phyloP scores from a whole-genome alignment of 2,797 vertebrate genomes.

The Pangasius sanitwongsei region DNA sequence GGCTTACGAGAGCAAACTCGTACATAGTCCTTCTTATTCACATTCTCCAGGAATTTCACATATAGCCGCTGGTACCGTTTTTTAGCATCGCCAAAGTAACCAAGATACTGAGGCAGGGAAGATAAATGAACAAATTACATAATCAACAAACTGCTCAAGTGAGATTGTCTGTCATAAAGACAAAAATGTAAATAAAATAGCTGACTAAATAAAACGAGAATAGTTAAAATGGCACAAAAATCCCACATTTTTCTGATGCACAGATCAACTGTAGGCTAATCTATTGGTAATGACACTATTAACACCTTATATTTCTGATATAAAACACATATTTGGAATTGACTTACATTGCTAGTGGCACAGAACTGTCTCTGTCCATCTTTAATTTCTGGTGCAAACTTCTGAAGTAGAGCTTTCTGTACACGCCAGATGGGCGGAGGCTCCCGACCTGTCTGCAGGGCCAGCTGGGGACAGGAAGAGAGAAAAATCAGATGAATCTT shows the following conservation, averaged over 20 bases:
- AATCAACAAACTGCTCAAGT: background rate
- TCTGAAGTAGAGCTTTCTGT: conserved; percentile 93
- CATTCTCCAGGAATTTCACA: conserved; percentile 92
- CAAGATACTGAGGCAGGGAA: conserved; percentile 80
- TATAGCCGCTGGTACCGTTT: conserved; percentile 91
- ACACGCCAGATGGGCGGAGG: conserved; percentile 94
- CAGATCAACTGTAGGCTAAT: background rate
- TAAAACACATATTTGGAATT: background rate
- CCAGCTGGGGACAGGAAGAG: conserved; percentile 73
- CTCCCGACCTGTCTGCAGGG: conserved; percentile 88
- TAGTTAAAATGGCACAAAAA: background rate
- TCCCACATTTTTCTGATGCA: background rate
- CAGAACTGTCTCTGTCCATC: conserved; percentile 94
- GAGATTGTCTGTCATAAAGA: background rate
- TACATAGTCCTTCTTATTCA: conserved; percentile 94
- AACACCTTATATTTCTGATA: background rate
- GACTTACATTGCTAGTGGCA: conserved; percentile 92
- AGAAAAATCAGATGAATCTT: background rate
- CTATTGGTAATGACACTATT: background rate
- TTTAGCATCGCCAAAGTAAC: conserved; percentile 91
- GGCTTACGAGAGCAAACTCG: conserved; percentile 88
- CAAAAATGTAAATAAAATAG: background rate
- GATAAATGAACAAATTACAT: background rate
- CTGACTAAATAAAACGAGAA: background rate
- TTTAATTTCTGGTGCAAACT: conserved; percentile 95